Base-by-base conservation (phyloP, 2,113 vertebrate genomes). In the Sprattus sprattus region DNA sequence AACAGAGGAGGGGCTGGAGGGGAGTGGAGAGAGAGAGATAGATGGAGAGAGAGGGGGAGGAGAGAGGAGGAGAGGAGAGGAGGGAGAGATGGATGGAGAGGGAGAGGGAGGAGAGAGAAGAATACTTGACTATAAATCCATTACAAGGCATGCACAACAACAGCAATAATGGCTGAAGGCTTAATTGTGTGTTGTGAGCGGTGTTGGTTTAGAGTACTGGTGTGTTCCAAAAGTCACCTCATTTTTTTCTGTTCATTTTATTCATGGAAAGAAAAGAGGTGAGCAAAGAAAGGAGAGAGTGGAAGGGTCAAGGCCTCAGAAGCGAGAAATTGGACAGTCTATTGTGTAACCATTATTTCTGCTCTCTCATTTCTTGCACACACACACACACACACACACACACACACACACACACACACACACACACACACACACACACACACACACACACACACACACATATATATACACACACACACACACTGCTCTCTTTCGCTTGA, bases 401-500 rank as follows among this genome's bases (percentile, higher is more conserved):
- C 57, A 54, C 57, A 82, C 71, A 82, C 54, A 85, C 83, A 85
- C 67, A 83, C 64, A 82, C 60, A 82, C 45, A 87, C 15, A 78
- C 28, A 75, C 67, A 71, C 44, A 71, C 67, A 78, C 78, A 47
- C 4, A 57, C 64, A 78, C 64, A 67, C 60, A 80, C 67, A 80
- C 13, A 45, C 49, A 57, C 64, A 78, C 64, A 67, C 60, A 80
- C 67, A 80, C 64, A 83, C 81, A 86, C 84, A 85, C 84, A 85
- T 81, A 85, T 50, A 83, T 49, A 82, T 47, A 82, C 78, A 85
- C 39, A 78, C 57, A 54, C 57, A 71, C 44, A 75, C 67, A 78
- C 80, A 47, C 4, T 81, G 85, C 15, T 87, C 50, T 84, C 47
- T 87, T 90, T 87, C 83, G 83, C 86, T 82, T 84, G 71, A 88